Base-by-base conservation (phyloP, 2,888 invertebrate species). In the Morinoia aosen region DNA sequence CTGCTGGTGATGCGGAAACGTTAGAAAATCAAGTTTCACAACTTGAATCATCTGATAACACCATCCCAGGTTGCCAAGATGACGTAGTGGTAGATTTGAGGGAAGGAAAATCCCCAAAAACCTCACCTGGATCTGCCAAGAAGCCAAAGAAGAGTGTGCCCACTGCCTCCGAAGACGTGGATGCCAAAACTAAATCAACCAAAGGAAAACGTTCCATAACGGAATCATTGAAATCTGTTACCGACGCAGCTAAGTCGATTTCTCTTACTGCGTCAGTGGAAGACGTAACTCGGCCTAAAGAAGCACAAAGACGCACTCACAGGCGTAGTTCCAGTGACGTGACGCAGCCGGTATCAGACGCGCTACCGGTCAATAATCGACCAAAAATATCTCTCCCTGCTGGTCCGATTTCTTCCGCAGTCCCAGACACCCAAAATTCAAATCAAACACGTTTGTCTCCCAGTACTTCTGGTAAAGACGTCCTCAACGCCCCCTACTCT, bases 301-400 rank as follows among this genome's bases (percentile, higher is more conserved):
- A 76, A 16, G 25, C 91, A 39, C 14, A 58, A 56, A 64, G 94
- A 91, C 94, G 91, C 91, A 57, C 64, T 58, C 76, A 91, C 48
- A 11, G 64, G 25, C 16, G 88, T 58, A 58, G 58, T 88, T 95
- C 58, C 61, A 95, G 94, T 96, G 96, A 93, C 61, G 88, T 94
- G 64, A 61, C 76, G 61, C 33, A 33, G 61, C 61, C 93, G n/a
- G 95, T 76, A 12, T 76, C 76, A 96, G 76, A 76, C 76, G 25
- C 19, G 76, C 76, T 33, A 33, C 76, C 33, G 3, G 90, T 90
- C 90, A 90, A 90, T 39, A 90, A 12, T 40, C 39, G 90, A 40
- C 90, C 90, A 10, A 90, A 90, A 90, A 40, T 90, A 90, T 90
- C 40, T 12, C 90, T 90, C 90, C 90, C 39, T 19, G 39, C 40